Conservation (phyloP, 2,797 vertebrate genomes). For the Hemibagrus guttatus region DNA sequence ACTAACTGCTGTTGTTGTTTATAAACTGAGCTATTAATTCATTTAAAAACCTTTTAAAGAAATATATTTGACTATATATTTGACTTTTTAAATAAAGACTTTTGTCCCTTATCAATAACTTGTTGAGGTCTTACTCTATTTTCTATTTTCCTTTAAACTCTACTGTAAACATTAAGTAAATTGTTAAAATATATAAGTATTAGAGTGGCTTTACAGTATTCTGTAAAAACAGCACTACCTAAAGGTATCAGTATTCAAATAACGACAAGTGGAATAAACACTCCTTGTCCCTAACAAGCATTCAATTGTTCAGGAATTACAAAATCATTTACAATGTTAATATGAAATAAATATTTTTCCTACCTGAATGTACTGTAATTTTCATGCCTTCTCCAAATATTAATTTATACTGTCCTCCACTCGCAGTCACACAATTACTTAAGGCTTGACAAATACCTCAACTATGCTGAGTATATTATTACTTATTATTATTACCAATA, state of each 20-base stretch:
- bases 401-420: conserved; percentile 37
- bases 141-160: background rate
- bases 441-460: conserved; percentile 22
- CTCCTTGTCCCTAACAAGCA: background rate
- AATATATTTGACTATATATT: background rate
- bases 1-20: background rate
- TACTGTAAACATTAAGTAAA: background rate
- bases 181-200: background rate
- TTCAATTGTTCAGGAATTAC: background rate
- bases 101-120: conserved; percentile 1
- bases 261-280: background rate
- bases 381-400: conserved; percentile 56
- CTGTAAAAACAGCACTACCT: background rate
- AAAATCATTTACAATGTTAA: background rate
- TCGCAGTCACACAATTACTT: conserved; percentile 43
- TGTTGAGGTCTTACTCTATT: background rate
- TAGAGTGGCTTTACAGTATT: background rate
- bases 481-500: background rate
- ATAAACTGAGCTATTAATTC: background rate
- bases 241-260: background rate
- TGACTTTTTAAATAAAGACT: background rate
- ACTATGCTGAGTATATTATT: background rate
- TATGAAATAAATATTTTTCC: background rate
- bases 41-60: background rate
- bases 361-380: conserved; percentile 51